Percentiles rank a stretch among this genome's conserved stretches.
These are phyloP conservation scores for Okamejei kenojei DNA, from an alignment of 2,797 vertebrate genomes.

Conservation along the genomic window DNA sequence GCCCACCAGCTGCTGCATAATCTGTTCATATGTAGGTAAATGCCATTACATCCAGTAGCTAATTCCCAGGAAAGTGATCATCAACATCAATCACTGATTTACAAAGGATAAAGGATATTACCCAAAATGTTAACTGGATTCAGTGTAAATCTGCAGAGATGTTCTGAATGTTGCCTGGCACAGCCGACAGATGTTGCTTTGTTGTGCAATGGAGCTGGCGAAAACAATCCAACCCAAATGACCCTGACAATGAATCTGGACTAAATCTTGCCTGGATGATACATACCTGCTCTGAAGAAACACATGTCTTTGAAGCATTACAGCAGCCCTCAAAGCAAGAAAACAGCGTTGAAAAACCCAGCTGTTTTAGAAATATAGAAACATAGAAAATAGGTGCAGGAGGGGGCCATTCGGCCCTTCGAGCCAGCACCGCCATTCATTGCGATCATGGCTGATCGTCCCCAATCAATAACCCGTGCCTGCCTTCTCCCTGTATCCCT, in stretches of 20 bases:
- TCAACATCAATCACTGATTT: not conserved
- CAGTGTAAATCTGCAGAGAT: not conserved
- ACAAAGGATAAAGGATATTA: not conserved
- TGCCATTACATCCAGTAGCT: not conserved
- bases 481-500: too few species aligned
- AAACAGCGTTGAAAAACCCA: not conserved
- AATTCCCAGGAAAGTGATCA: not conserved
- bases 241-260: not conserved
- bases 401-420: too few species aligned
- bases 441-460: too few species aligned
- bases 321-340: not conserved
- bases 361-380: too few species aligned
- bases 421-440: too few species aligned
- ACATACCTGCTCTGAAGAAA: not conserved
- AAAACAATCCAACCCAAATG: not conserved
- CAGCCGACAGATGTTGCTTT: constrained; percentile 15
- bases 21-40: not conserved
- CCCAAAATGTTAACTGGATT: not conserved
- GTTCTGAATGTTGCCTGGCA: not conserved
- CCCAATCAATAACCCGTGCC: too few species aligned
- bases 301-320: not conserved
- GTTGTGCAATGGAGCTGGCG: not conserved
- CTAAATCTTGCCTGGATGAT: not conserved
- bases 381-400: too few species aligned
- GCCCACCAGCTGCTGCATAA: not conserved